phyloP scores from a whole-genome alignment of 2,113 vertebrate species.

The Colistium nudipinnis region DNA sequence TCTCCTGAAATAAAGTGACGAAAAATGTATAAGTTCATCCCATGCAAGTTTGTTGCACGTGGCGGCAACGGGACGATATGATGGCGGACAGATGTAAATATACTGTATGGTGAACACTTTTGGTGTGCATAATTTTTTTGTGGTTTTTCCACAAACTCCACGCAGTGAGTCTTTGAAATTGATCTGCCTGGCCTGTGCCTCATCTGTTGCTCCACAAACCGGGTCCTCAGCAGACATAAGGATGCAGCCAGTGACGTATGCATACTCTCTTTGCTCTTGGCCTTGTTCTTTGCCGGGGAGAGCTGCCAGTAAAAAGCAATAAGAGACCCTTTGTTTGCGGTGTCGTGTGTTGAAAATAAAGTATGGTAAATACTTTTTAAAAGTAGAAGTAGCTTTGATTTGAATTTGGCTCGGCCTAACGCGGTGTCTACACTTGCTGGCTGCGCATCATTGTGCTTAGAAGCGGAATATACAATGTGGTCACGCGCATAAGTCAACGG shows the following conservation, averaged over 20 bases:
- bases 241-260: not conserved
- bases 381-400: not conserved
- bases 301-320: slow-evolving; percentile 5
- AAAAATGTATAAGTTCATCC: not conserved
- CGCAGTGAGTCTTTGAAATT: not conserved
- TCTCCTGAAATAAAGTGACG: not conserved
- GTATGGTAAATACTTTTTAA: not conserved
- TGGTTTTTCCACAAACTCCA: not conserved
- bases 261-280: not conserved
- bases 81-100: not conserved
- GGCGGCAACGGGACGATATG: not conserved
- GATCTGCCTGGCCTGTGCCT: not conserved
- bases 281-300: not conserved
- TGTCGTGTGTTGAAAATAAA: not conserved
- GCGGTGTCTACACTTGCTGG: not conserved
- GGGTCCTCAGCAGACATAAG: not conserved
- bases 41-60: not conserved
- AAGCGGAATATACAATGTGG: not conserved
- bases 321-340: not conserved
- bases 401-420: not conserved
- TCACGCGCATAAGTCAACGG: no score
- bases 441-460: not conserved
- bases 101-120: not conserved
- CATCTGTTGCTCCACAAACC: not conserved
- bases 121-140: not conserved